Evolutionary conservation across 2,797 vertebrate genomes (phyloP).

Genomic region (Liasis olivaceus): DNA sequence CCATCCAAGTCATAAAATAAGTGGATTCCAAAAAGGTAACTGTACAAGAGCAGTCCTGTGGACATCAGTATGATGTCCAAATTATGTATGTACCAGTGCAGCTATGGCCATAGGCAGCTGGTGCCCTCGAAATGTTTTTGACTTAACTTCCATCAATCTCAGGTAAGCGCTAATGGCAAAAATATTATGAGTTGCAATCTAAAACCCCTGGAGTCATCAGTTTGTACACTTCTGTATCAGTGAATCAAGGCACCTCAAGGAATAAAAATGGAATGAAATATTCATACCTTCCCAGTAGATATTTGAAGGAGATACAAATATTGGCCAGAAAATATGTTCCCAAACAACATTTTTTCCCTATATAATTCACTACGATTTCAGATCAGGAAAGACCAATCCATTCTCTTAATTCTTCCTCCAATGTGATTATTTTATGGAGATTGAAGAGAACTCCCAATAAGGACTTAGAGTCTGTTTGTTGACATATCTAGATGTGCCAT

Average conservation of each 20-base stretch:
- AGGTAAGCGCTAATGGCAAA: not conserved
- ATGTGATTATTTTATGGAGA: not conserved
- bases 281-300: not conserved
- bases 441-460: not conserved
- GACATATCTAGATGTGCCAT: not conserved
- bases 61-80: not conserved
- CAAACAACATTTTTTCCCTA: not conserved
- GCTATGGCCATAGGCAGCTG: not conserved
- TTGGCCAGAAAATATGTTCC: not conserved
- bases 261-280: conserved; percentile 1
- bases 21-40: not conserved
- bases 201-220: not conserved
- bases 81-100: not conserved
- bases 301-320: not conserved
- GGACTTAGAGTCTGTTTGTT: not conserved
- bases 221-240: not conserved
- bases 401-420: not conserved
- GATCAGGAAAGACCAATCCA: not conserved
- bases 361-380: not conserved
- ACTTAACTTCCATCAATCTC: not conserved
- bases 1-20: not conserved
- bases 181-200: not conserved
- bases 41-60: not conserved
- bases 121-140: not conserved
- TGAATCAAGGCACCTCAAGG: not conserved